Evolutionary conservation across 2,888 invertebrate species (phyloP).

Genomic region (Latrodectus hesperus): DNA sequence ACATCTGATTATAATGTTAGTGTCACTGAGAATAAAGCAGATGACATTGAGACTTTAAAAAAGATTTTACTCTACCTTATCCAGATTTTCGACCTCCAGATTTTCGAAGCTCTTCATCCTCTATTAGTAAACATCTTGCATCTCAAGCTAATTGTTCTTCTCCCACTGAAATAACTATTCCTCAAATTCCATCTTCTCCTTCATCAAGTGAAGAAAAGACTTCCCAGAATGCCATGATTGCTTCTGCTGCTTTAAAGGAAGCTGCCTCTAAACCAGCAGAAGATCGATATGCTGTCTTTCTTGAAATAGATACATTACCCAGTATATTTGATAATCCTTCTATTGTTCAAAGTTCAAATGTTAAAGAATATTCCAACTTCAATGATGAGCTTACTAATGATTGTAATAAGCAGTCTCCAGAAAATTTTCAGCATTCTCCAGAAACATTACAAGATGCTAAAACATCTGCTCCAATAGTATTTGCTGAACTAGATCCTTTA

Average conservation of each 20-base stretch:
- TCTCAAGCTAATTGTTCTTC: neutral
- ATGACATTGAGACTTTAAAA: constrained; percentile 23
- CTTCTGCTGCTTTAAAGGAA: neutral
- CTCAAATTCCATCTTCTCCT: neutral
- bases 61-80: constrained; percentile 4
- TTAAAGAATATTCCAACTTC: neutral
- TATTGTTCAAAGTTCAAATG: constrained; percentile 8
- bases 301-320: constrained; percentile 62
- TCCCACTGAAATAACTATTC: neutral
- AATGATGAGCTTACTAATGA: neutral
- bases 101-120: neutral
- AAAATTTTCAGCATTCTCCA: neutral
- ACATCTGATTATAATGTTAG: constrained; percentile 53
- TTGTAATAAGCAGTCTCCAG: neutral
- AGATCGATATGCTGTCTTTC: constrained; percentile 67
- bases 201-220: neutral
- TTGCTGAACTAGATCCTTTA: constrained; percentile 93
- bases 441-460: constrained; percentile 3
- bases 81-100: neutral
- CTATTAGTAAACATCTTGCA: neutral
- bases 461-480: constrained; percentile 79
- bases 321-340: constrained; percentile 67
- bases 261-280: constrained; percentile 5
- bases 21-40: constrained; percentile 22
- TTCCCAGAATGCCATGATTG: neutral